phyloP scores from a whole-genome alignment of 2,888 invertebrate genomes.

The Ophion ventricosus region DNA sequence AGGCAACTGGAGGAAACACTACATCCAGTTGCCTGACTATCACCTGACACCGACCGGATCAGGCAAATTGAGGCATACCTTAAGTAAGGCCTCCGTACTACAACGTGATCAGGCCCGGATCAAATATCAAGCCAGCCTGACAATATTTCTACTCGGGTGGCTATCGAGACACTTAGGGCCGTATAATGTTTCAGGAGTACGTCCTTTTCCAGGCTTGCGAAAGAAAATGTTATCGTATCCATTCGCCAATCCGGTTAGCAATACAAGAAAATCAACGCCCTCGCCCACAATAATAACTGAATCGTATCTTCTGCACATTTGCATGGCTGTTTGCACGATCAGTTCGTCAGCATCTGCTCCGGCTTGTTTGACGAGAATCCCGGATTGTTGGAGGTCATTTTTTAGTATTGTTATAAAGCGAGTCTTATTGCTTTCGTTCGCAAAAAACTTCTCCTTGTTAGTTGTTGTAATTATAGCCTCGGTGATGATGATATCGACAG shows the following conservation, averaged over 20 bases:
- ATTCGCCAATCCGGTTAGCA: neutral
- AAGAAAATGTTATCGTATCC: constrained; percentile 45
- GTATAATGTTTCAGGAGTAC: constrained; percentile 25
- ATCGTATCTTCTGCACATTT: neutral
- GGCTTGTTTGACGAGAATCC: constrained; percentile 42
- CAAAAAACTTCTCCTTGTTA: constrained; percentile 71
- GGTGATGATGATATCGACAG: constrained; percentile 64
- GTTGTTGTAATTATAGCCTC: constrained; percentile 56
- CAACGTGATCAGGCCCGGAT: no score
- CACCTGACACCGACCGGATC: no score
- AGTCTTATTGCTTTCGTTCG: constrained; percentile 68
- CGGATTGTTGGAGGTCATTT: constrained; percentile 38
- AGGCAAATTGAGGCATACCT: no score
- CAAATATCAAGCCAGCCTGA: no score
- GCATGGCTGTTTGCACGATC: neutral
- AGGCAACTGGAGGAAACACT: no score
- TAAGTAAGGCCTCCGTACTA: no score
- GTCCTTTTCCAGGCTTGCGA: constrained; percentile 47
- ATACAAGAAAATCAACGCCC: constrained; percentile 8
- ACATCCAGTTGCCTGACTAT: no score
- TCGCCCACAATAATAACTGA: constrained; percentile 40
- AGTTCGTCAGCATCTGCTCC: constrained; percentile 56
- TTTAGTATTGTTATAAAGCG: constrained; percentile 66
- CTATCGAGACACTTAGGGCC: neutral
- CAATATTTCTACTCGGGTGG: no score